Evolutionary conservation across 2,888 invertebrate species (phyloP).

Genomic region (Therioaphis trifolii): DNA sequence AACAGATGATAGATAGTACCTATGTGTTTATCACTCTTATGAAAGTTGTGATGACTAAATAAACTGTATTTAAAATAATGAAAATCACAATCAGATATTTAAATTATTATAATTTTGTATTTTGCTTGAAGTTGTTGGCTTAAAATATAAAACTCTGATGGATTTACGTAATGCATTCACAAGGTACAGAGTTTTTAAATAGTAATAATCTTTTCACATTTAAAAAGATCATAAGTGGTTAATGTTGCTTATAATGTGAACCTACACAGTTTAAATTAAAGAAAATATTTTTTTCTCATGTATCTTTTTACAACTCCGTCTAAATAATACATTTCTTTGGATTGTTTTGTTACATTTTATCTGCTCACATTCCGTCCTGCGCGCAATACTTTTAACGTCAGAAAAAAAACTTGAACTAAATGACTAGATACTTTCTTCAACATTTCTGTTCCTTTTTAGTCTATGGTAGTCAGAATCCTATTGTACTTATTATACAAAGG

Average conservation of each 20-base stretch:
- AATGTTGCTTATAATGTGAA: not conserved
- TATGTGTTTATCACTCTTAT: not conserved
- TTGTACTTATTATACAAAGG: slow-evolving; percentile 4
- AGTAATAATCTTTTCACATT: slow-evolving; percentile 7
- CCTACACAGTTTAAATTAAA: slow-evolving; percentile 4
- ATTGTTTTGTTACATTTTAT: slow-evolving; percentile 14
- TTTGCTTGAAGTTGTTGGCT: not conserved
- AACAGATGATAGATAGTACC: too few species aligned
- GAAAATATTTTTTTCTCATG: slow-evolving; percentile 9
- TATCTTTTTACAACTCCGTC: not conserved
- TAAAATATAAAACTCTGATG: not conserved
- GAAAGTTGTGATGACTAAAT: not conserved
- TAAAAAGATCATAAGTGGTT: slow-evolving; percentile 9
- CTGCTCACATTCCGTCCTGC: not conserved
- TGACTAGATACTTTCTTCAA: slow-evolving; percentile 30
- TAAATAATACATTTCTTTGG: not conserved
- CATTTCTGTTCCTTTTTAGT: slow-evolving; percentile 20
- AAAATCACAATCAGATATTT: not conserved
- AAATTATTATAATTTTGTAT: not conserved
- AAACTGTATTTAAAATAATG: not conserved
- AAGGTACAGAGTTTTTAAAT: not conserved
- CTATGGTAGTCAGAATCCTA: not conserved
- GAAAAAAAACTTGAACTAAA: not conserved
- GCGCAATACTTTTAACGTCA: slow-evolving; percentile 13
- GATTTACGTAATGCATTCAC: not conserved